Percentiles rank a stretch among this genome's conserved stretches.
These are phyloP conservation scores for Nixonia krombeini DNA, from an alignment of 1,140 invertebrate species.

Conservation along the genomic window DNA sequence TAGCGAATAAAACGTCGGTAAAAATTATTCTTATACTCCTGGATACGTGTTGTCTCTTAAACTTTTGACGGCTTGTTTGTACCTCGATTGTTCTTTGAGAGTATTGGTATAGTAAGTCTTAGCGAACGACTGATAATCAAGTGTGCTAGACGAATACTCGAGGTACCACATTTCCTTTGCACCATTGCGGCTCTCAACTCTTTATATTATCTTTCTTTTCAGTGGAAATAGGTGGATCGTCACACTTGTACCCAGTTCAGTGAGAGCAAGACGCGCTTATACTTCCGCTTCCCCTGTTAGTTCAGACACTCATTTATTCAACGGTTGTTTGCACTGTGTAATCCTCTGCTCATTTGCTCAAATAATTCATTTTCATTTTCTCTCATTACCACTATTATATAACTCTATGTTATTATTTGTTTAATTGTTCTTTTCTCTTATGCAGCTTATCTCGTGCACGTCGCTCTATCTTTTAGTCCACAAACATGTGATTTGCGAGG, in stretches of 20 bases:
- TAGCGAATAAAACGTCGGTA: too few relatives aligned
- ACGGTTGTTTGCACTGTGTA: slow-evolving; percentile 51
- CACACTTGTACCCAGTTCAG: slow-evolving; percentile 62
- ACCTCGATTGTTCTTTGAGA: slow-evolving; percentile 16
- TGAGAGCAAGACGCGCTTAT: slow-evolving; percentile 59
- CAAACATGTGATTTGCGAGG: slow-evolving; percentile 26
- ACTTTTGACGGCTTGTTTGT: not conserved
- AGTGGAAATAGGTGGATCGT: slow-evolving; percentile 64
- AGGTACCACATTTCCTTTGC: slow-evolving; percentile 3
- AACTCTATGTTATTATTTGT: slow-evolving; percentile 27
- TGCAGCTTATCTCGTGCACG: slow-evolving; percentile 55
- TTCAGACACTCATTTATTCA: slow-evolving; percentile 48
- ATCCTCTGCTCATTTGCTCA: slow-evolving; percentile 38
- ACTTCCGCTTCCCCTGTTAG: slow-evolving; percentile 57
- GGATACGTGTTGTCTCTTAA: not conserved
- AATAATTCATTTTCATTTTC: slow-evolving; percentile 31
- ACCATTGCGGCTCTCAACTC: slow-evolving; percentile 28
- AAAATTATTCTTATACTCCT: not conserved
- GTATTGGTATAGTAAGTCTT: slow-evolving; percentile 14
- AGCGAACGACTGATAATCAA: slow-evolving; percentile 11
- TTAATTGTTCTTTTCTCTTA: slow-evolving; percentile 31
- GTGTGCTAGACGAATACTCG: slow-evolving; percentile 23
- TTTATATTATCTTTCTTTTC: slow-evolving; percentile 65
- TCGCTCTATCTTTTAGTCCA: slow-evolving; percentile 33
- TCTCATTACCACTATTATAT: slow-evolving; percentile 1